Evolutionary conservation across 2,888 invertebrate species (phyloP).

Genomic region (Apodemia mormo): DNA sequence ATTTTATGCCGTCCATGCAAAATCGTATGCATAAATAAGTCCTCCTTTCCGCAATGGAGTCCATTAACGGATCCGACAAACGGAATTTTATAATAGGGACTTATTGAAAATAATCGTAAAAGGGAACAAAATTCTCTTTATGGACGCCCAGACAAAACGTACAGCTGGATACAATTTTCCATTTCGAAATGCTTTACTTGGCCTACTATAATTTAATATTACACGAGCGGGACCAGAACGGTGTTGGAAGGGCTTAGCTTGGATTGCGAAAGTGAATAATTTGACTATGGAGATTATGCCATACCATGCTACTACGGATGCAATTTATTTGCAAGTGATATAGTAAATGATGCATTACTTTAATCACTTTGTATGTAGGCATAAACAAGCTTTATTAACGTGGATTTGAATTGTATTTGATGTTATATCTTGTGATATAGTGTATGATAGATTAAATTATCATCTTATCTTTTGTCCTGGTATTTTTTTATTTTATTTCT

Average conservation of each 20-base stretch:
- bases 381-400: slow-evolving; percentile 41
- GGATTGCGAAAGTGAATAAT: slow-evolving; percentile 78
- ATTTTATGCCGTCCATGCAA: slow-evolving; percentile 34
- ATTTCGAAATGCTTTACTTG: slow-evolving; percentile 73
- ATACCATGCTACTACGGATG: slow-evolving; percentile 49
- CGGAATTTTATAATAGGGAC: slow-evolving; percentile 52
- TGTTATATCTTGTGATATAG: not conserved
- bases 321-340: slow-evolving; percentile 66
- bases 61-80: slow-evolving; percentile 42
- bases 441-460: too few relatives aligned
- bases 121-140: slow-evolving; percentile 45
- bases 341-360: slow-evolving; percentile 45
- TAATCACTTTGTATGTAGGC: slow-evolving; percentile 37
- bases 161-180: slow-evolving; percentile 67
- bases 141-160: slow-evolving; percentile 49
- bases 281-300: slow-evolving; percentile 71
- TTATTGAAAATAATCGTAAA: slow-evolving; percentile 34
- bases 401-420: not conserved
- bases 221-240: slow-evolving; percentile 57
- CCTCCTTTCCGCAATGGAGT: slow-evolving; percentile 31
- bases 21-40: slow-evolving; percentile 34
- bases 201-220: slow-evolving; percentile 79
- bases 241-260: slow-evolving; percentile 64
- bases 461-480: too few relatives aligned
- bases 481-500: too few relatives aligned